phyloP scores from a whole-genome alignment of 2,888 invertebrate genomes.

The Rhaphigaster nebulosa region DNA sequence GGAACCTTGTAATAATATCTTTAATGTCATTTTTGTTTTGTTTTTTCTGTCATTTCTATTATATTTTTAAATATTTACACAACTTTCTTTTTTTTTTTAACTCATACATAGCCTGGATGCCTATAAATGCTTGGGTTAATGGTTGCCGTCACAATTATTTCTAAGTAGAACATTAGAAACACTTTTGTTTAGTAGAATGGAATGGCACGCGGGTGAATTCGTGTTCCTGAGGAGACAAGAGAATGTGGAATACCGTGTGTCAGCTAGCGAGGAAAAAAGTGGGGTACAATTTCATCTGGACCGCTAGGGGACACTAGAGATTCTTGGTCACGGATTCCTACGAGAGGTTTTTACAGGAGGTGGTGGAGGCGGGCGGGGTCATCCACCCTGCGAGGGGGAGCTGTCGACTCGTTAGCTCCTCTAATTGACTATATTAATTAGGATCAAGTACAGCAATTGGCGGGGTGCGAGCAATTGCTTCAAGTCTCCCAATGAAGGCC shows the following conservation, averaged over 20 bases:
- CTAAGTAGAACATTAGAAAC: not conserved
- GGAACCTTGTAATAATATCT: no score
- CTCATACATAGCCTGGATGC: no score
- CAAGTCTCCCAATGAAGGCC: no score
- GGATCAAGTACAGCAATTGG: not conserved
- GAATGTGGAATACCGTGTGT: constrained; percentile 25
- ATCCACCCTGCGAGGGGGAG: not conserved
- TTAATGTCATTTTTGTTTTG: no score
- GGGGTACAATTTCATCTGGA: constrained; percentile 19
- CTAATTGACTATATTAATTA: constrained; percentile 8
- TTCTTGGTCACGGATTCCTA: not conserved
- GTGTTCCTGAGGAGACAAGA: not conserved
- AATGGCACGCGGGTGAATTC: not conserved
- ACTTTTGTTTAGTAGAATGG: not conserved
- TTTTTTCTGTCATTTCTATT: no score
- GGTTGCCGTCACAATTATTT: not conserved
- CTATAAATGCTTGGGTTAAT: no score
- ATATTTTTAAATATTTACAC: no score
- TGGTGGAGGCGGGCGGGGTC: not conserved
- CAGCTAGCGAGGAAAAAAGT: not conserved
- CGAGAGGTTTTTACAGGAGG: not conserved
- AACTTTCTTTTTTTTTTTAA: no score
- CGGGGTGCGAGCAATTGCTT: not conserved
- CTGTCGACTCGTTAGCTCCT: not conserved
- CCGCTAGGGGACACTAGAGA: not conserved